Evolutionary conservation across 2,797 vertebrate genomes (phyloP), one percentile per base, ranked within the genome.

Genomic region (Streptopelia turtur): DNA sequence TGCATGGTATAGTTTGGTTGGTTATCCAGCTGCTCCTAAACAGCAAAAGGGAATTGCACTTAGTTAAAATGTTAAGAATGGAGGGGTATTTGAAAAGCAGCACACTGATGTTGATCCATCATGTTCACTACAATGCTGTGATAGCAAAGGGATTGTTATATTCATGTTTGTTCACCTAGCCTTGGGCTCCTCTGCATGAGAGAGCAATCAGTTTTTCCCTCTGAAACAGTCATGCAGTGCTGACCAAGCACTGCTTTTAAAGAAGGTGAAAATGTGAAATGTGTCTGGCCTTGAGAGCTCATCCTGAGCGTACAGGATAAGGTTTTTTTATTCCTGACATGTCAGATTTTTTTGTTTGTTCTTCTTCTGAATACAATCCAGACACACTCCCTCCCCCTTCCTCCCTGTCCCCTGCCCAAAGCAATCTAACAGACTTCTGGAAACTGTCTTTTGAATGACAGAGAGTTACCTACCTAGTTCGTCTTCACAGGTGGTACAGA

Each of bases 91-190:
- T 60, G 65, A 63, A 65, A 55, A 77, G 49, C 60, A 43, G n/a
- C 17, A 33, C 0, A 0, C 0, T 1, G 12, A 43, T n/a, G 1
- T 33, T 49, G 33, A 25, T 45, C 70, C 41, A 16, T 47, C 25
- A 16, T 9, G 20, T n/a, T 88, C 10, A 9, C 15, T 39, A 30
- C 45, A 50, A 5, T 6, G 28, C 28, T 35, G 16, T 3, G 16
- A 49, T n/a, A 35, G 8, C 35, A 47, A 43, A 60, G 52, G 31
- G 7, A 25, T 5, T 63, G 22, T 49, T 55, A n/a, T 11, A 16
- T 66, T 78, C 39, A 15, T 50, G 50, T 52, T 24, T 0, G 0
- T 78, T 78, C 66, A 43, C 28, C 35, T n/a, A 39, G 28, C 35
- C 35, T 27, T 0, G 3, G 31, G 52, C 20, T 69, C 10, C 50